Conservation (phyloP, 2,888 invertebrate genomes). For the Himalopsyche japonica region DNA sequence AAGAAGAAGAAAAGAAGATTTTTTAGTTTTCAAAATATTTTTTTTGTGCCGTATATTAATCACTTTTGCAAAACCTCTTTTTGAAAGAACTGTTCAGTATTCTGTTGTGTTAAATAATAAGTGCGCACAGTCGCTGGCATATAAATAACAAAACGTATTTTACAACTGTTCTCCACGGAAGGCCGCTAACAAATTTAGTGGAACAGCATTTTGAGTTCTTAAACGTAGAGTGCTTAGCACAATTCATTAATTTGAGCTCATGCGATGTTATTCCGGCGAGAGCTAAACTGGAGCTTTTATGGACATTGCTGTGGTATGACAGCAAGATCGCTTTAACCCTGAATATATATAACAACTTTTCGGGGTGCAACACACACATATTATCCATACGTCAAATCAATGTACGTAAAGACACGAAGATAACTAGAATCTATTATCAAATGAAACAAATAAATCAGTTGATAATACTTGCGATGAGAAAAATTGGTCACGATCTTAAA, state of each 20-base stretch:
- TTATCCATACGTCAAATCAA: too few species aligned
- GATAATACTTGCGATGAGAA: too few species aligned
- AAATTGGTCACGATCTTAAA: too few species aligned
- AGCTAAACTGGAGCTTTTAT: conserved; percentile 14
- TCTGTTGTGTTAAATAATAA: neutral
- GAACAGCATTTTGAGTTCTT: conserved; percentile 19
- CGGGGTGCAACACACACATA: too few species aligned
- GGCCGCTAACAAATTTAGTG: conserved; percentile 11
- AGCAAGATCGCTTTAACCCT: neutral
- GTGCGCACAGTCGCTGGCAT: neutral
- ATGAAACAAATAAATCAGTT: too few species aligned
- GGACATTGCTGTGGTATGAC: conserved; percentile 5
- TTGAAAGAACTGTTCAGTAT: too few species aligned
- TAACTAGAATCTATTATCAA: too few species aligned
- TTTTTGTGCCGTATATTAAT: too few species aligned
- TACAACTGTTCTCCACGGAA: neutral
- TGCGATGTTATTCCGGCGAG: neutral
- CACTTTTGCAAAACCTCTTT: too few species aligned
- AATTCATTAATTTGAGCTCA: conserved; percentile 28
- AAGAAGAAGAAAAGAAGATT: too few species aligned
- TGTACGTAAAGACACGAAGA: too few species aligned
- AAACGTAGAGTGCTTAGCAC: conserved; percentile 23
- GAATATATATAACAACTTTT: neutral
- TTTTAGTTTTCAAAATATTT: too few species aligned
- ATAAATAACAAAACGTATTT: neutral